These are phyloP conservation scores for Drosophila nasuta DNA, from an alignment of 1,140 invertebrate genomes.

Conservation along the genomic window DNA sequence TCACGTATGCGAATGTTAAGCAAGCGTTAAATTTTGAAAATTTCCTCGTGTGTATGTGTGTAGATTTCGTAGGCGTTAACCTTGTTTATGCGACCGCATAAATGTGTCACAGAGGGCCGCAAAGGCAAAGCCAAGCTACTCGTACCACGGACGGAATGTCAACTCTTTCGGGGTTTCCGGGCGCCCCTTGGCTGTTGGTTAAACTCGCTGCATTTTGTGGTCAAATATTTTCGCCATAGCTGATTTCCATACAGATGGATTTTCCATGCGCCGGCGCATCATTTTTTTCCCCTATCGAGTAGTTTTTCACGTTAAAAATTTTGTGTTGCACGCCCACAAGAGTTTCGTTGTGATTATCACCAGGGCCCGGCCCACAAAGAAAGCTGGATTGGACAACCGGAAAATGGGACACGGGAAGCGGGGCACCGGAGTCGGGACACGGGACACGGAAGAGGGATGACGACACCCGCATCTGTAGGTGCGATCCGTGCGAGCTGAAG, in stretches of 20 bases:
- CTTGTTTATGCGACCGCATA: conserved; percentile 71
- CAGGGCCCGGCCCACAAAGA: conserved; percentile 45
- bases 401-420: conserved; percentile 5
- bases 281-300: conserved; percentile 31
- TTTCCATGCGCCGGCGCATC: conserved; percentile 75
- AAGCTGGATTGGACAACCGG: conserved; percentile 4
- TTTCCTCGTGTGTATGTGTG: conserved; percentile 17
- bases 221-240: conserved; percentile 65
- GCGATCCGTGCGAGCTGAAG: conserved; percentile 35
- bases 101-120: conserved; percentile 63
- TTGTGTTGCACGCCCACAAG: conserved; percentile 50
- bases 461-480: conserved; percentile 47
- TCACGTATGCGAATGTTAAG: conserved; percentile 38
- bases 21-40: conserved; percentile 64
- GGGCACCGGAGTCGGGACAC: conserved; percentile 15
- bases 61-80: conserved; percentile 70
- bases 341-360: conserved; percentile 61
- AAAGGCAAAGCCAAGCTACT: too few relatives aligned
- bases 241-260: conserved; percentile 47
- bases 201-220: conserved; percentile 75
- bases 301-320: conserved; percentile 44
- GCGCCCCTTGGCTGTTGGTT: conserved; percentile 65
- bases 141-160: conserved; percentile 33
- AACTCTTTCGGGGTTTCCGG: conserved; percentile 72
- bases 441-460: conserved; percentile 25